Evolutionary conservation across 1,140 invertebrate species (phyloP).

Genomic region (Xylocopa sonorina): DNA sequence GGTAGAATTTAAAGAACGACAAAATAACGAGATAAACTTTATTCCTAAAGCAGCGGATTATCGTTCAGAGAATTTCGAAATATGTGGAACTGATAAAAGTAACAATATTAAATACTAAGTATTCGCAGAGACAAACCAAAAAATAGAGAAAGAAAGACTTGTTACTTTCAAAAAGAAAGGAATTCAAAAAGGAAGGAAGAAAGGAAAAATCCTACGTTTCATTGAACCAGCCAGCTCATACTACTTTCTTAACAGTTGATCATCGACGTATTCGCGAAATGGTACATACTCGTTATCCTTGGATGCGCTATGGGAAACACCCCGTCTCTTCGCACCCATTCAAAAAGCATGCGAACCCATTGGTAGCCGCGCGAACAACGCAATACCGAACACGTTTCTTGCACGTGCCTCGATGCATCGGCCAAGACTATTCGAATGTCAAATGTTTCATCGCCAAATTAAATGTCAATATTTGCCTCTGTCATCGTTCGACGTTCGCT

Average conservation of each 20-base stretch:
- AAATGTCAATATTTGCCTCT: conserved; percentile 17
- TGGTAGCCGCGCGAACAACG: not conserved
- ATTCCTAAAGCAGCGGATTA: not conserved
- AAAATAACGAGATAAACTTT: not conserved
- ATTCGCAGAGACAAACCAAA: not conserved
- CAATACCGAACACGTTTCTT: conserved; percentile 36
- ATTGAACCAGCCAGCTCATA: no score
- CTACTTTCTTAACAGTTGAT: not conserved
- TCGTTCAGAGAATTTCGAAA: not conserved
- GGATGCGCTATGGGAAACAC: not conserved
- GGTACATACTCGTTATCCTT: conserved; percentile 46
- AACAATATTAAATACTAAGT: not conserved
- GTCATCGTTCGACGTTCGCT: no score
- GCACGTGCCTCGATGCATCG: conserved; percentile 13
- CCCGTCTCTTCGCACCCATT: not conserved
- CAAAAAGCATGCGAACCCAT: conserved; percentile 1
- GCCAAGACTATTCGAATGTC: conserved; percentile 24
- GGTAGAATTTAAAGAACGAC: fast-evolving
- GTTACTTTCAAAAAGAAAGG: no score
- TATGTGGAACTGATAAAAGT: not conserved
- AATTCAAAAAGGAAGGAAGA: not conserved
- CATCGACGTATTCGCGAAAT: not conserved
- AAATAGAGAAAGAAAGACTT: no score
- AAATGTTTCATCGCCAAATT: conserved; percentile 20
- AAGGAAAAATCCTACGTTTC: not conserved